Evolutionary conservation across 2,797 vertebrate species (phyloP), one percentile per base, ranked within the genome.

Genomic region (Oophaga sylvatica): DNA sequence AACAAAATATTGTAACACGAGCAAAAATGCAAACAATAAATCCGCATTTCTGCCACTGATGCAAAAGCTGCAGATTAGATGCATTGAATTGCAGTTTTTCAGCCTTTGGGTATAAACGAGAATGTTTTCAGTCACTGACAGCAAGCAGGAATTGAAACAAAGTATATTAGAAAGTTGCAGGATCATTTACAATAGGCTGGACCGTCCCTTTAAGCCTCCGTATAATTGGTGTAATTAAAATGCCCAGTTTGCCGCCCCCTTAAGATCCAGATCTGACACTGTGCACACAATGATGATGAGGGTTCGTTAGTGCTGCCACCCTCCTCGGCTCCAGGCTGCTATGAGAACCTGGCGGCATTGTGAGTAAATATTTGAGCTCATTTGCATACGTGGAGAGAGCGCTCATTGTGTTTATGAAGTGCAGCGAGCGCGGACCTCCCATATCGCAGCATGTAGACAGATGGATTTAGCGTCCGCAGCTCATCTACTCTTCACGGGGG

Each of bases 321-420:
- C 26, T 26, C 26, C 26, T 26, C 0, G 26, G 56, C 56, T 59
- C 9, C 45, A 3, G 79, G 63, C 7, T 83, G 77, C 87, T 65
- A 80, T 84, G 82, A 82, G 60, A 75, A 88, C 82, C 8, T 63
- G 65, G 76, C 67, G 63, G 65, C 53, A 35, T 80, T 62, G 17
- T 41, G 59, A 26, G 63, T 73, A 75, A 88, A 85, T 84, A 88
- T 75, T 84, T 45, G 1, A 85, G 59, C 59, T 29, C 29, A 88
- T 88, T 88, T 88, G 67, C 83, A 88, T 88, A 57, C 45, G 77
- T 70, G n/a, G 29, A 83, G 57, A 77, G 81, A 31, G 22, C 26
- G 7, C 29, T 17, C 59, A 71, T 78, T 80, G 77, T 78, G 60
- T 15, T 7, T 53, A 31, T 87, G 35, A 81, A 70, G 29, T 80